Percentiles rank a stretch among this genome's conserved stretches.
These are phyloP conservation scores for Oligia strigilis DNA, from an alignment of 2,888 invertebrate genomes.

Conservation along the genomic window DNA sequence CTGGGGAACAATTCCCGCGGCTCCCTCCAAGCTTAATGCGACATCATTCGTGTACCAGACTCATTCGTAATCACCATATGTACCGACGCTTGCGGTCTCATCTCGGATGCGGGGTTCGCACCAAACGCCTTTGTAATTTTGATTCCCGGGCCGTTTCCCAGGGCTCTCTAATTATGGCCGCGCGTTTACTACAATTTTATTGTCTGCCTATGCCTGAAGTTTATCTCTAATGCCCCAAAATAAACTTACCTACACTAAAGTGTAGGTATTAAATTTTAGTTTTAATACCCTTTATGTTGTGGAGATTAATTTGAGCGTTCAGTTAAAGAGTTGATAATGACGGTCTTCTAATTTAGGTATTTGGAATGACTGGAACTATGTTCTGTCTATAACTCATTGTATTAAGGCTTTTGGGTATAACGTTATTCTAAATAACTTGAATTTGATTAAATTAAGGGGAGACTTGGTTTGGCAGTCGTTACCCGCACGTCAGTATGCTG, in stretches of 20 bases:
- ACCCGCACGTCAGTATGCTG: neutral
- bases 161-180: slow-evolving; percentile 74
- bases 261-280: slow-evolving; percentile 50
- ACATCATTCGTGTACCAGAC: slow-evolving; percentile 60
- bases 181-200: slow-evolving; percentile 68
- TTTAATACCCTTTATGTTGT: slow-evolving; percentile 40
- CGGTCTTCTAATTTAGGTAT: slow-evolving; percentile 23
- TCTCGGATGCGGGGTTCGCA: slow-evolving; percentile 73
- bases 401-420: neutral
- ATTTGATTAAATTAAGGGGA: neutral
- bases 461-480: neutral
- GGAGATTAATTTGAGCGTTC: slow-evolving; percentile 34
- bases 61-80: slow-evolving; percentile 78
- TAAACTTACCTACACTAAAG: slow-evolving; percentile 52
- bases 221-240: slow-evolving; percentile 52
- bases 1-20: slow-evolving; percentile 33
- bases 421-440: neutral
- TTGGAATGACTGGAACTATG: slow-evolving; percentile 10
- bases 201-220: slow-evolving; percentile 68
- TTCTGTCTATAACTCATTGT: slow-evolving; percentile 12
- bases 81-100: slow-evolving; percentile 73
- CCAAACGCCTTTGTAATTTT: slow-evolving; percentile 79
- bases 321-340: slow-evolving; percentile 33
- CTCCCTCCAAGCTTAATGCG: slow-evolving; percentile 47
- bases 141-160: slow-evolving; percentile 71